Evolutionary conservation across 2,888 invertebrate genomes (phyloP).

Genomic region (Heliconius charithonia): DNA sequence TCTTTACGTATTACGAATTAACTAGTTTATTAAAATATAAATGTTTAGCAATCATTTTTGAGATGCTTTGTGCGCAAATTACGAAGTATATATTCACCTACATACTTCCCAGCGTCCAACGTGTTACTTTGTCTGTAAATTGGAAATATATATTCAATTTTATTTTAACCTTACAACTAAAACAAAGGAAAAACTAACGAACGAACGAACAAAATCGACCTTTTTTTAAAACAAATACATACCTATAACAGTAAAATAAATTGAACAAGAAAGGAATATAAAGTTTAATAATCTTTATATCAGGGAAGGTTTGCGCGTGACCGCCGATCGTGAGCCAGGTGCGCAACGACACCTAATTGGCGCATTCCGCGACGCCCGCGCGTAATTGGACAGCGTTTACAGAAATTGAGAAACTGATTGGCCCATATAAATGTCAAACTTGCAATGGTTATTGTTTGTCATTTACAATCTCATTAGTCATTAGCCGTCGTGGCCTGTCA

Average conservation of each 20-base stretch:
- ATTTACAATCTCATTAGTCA: conserved; percentile 35
- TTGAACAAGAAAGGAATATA: conserved; percentile 7
- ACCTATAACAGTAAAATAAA: background rate
- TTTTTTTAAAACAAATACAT: background rate
- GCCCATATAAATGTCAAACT: conserved; percentile 67
- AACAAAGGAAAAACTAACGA: no score
- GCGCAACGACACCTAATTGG: conserved; percentile 77
- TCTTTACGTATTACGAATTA: background rate
- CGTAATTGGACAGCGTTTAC: conserved; percentile 78
- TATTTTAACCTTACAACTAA: no score
- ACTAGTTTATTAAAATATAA: background rate
- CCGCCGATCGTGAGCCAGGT: conserved; percentile 77
- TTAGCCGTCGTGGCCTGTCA: conserved; percentile 25
- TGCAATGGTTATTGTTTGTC: conserved; percentile 31
- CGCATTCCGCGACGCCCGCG: conserved; percentile 73
- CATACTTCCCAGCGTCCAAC: no score
- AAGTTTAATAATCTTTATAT: conserved; percentile 39
- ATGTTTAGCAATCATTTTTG: no score
- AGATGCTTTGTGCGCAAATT: no score
- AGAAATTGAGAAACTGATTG: conserved; percentile 70
- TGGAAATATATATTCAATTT: no score
- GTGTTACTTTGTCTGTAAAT: no score
- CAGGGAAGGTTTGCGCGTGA: conserved; percentile 73
- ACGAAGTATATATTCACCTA: no score
- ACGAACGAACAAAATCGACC: background rate